Conservation (phyloP, 2,113 vertebrate genomes). For the Odontophorus gujanensis region DNA sequence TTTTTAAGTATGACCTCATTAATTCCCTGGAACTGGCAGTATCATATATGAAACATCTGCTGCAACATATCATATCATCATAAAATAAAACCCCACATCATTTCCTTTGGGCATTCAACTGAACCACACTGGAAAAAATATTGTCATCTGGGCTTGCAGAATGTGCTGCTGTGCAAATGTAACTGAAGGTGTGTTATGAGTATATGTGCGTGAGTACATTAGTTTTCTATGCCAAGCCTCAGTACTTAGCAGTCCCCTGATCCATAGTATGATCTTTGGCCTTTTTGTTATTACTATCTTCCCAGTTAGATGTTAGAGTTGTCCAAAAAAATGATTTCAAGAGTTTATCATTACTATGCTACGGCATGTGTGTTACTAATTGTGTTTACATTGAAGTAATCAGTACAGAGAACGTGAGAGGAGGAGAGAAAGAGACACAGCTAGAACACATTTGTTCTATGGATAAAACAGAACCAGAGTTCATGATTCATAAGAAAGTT, state of each 20-base stretch:
- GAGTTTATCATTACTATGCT: conserved; percentile 52
- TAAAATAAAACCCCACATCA: background rate
- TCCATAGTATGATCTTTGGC: conserved; percentile 80
- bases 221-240: conserved; percentile 69
- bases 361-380: conserved; percentile 25
- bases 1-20: conserved; percentile 49
- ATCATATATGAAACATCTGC: background rate
- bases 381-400: conserved; percentile 47
- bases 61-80: background rate
- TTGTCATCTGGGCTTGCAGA: conserved; percentile 29
- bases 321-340: conserved; percentile 49
- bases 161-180: conserved; percentile 23
- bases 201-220: background rate
- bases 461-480: conserved; percentile 57
- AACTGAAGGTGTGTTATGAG: background rate
- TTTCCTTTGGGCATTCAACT: conserved; percentile 61
- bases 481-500: conserved; percentile 54
- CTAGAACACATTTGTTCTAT: conserved; percentile 24
- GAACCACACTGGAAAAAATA: conserved; percentile 12
- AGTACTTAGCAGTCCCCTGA: conserved; percentile 76
- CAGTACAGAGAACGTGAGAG: background rate
- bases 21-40: conserved; percentile 55
- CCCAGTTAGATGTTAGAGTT: conserved; percentile 57
- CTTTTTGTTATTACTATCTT: conserved; percentile 74
- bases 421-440: conserved; percentile 20